Evolutionary conservation across 2,888 invertebrate species (phyloP), one percentile per base, ranked within the genome.

Genomic region (Amiota mariae): DNA sequence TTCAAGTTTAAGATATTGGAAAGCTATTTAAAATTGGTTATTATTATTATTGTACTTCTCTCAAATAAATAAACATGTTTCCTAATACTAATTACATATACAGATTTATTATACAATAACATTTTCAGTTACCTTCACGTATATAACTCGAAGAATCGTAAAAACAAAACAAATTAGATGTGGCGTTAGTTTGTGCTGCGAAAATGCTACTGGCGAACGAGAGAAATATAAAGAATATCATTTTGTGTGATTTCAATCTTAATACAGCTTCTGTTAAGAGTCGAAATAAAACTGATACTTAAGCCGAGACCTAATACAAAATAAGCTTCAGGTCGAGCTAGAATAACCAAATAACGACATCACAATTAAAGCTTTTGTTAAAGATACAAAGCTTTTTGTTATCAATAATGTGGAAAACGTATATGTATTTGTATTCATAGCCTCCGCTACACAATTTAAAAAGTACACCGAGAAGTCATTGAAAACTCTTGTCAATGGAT

Each of bases 91-190:
- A 36, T 36, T 36, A n/a, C n/a, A n/a, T n/a, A 4, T 36, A 36
- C 36, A 2, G 36, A 36, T 36, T 36, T 6, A 2, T 36, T 6
- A 36, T 6, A 36, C 3, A 2, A 6, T 36, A 4, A 36, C 36
- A 36, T 36, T 2, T 36, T 36, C 8, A 9, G 81, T 86, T 82
- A 89, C 89, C 89, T 86, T 88, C 88, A 36, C 89, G 87, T 36
- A 85, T 84, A 70, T 79, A 87, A 75, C 88, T 88, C 1, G 81
- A 76, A 68, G 89, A 88, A 79, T 89, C 88, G 75, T 89, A 89
- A 49, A 84, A 87, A 75, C 89, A 89, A n/a, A 89, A 79, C 67
- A 89, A 75, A 75, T 87, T 88, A 20, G 84, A 81, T 20, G 84
- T 78, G 57, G 81, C 79, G 75, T 80, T 80, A 46, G 76, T 77